A percentile compares a stretch with the other conserved stretches of the same genome.
Conservation (phyloP, 2,888 invertebrate species). For the Volucella zonaria region DNA sequence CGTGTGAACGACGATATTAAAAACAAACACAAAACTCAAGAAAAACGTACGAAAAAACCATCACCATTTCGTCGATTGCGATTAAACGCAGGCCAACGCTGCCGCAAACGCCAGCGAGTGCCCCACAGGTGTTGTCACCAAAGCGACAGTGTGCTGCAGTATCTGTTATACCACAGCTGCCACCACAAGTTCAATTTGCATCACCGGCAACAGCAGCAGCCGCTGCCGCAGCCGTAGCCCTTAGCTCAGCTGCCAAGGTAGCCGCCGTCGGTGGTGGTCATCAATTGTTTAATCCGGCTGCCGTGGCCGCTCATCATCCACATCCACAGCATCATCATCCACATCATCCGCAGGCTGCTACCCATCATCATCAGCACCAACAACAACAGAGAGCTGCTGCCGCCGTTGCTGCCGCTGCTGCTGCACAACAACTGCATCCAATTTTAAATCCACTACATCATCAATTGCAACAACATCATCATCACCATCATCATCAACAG, state of each 20-base stretch:
- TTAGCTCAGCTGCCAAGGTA: slow-evolving; percentile 76
- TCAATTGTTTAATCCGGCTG: slow-evolving; percentile 77
- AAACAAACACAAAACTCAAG: slow-evolving; percentile 46
- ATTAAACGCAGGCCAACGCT: slow-evolving; percentile 84
- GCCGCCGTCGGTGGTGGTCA: slow-evolving; percentile 79
- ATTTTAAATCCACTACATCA: slow-evolving; percentile 80
- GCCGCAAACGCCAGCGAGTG: slow-evolving; percentile 84
- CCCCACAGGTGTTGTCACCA: slow-evolving; percentile 83
- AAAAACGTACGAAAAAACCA: slow-evolving; percentile 81
- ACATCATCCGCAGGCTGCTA: slow-evolving; percentile 75
- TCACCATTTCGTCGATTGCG: slow-evolving; percentile 84
- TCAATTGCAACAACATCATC: slow-evolving; percentile 77
- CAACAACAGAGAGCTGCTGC: slow-evolving; percentile 75
- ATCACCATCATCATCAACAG: slow-evolving; percentile 75
- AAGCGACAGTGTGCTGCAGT: slow-evolving; percentile 83
- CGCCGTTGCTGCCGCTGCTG: slow-evolving; percentile 77
- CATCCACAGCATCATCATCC: slow-evolving; percentile 78
- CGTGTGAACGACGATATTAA: not conserved
- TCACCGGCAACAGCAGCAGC: slow-evolving; percentile 82
- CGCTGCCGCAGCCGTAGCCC: slow-evolving; percentile 77
- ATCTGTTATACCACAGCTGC: slow-evolving; percentile 80
- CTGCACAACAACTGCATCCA: slow-evolving; percentile 82
- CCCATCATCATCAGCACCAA: slow-evolving; percentile 74
- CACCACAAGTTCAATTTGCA: slow-evolving; percentile 77
- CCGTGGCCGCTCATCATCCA: slow-evolving; percentile 72